Evolutionary conservation across 1,140 invertebrate species (phyloP).

Genomic region (Orchesella cincta): DNA sequence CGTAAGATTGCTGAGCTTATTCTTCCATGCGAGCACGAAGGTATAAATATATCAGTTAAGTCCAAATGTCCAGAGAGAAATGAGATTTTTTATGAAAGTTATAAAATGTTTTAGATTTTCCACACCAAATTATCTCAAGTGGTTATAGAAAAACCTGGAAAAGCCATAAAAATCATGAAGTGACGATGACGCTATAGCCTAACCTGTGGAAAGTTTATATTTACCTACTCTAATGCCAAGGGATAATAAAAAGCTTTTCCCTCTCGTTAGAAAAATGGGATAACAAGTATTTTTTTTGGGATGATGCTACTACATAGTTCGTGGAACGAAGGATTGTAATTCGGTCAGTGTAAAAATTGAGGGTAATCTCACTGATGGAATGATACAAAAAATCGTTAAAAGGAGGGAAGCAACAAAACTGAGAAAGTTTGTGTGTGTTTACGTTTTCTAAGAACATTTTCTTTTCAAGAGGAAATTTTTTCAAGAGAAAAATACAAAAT

Average conservation of each 20-base stretch:
- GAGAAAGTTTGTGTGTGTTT: not conserved
- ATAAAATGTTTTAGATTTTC: no score
- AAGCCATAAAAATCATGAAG: constrained; percentile 6
- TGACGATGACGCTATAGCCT: not conserved
- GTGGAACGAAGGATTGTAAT: constrained; percentile 1
- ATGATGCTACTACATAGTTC: no score
- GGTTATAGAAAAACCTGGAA: no score
- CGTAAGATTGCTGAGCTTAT: no score
- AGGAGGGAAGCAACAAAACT: not conserved
- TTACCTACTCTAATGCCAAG: not conserved
- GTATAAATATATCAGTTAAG: no score
- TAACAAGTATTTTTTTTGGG: not conserved
- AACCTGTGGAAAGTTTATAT: not conserved
- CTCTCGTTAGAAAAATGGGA: not conserved
- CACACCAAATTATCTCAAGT: no score
- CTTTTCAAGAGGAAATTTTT: not conserved
- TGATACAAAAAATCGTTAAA: not conserved
- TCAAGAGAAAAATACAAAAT: constrained; percentile 3
- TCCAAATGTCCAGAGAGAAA: no score
- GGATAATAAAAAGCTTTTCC: not conserved
- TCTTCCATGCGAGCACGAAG: no score
- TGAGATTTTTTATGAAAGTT: no score
- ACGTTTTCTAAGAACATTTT: not conserved
- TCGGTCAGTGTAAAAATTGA: constrained; percentile 2
- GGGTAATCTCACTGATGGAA: constrained; percentile 14